These are phyloP conservation scores for Ploceus nigricollis DNA, from an alignment of 2,113 vertebrate genomes.

Conservation along the genomic window DNA sequence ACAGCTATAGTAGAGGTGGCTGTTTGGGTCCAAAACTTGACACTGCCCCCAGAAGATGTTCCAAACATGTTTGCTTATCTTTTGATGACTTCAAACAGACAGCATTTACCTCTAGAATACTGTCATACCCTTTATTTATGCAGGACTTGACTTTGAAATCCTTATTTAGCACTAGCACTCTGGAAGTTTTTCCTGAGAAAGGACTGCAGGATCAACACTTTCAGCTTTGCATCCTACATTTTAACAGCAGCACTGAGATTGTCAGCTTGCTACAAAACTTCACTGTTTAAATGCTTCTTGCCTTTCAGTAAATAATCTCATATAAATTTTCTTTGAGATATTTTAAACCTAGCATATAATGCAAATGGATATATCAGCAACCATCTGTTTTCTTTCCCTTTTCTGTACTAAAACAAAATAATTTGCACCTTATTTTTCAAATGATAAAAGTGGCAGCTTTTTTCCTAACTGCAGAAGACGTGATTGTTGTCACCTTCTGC, in stretches of 20 bases:
- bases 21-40: background rate
- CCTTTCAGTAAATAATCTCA: background rate
- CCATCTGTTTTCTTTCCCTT: background rate
- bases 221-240: background rate
- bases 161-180: background rate
- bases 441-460: background rate
- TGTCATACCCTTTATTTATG: background rate
- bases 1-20: background rate
- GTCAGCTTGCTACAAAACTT: background rate
- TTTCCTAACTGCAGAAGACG: background rate
- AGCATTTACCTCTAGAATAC: background rate
- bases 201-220: background rate
- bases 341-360: background rate
- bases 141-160: background rate
- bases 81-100: background rate
- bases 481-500: background rate
- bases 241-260: background rate
- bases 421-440: background rate
- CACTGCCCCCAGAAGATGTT: background rate
- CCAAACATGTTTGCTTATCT: background rate
- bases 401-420: background rate
- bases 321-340: background rate
- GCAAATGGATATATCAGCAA: background rate
- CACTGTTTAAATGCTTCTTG: background rate
- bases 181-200: background rate